Percentiles rank a stretch among this genome's conserved stretches.
phyloP scores from a whole-genome alignment of 2,113 vertebrate species.

The Hydrochoerus hydrochaeris region DNA sequence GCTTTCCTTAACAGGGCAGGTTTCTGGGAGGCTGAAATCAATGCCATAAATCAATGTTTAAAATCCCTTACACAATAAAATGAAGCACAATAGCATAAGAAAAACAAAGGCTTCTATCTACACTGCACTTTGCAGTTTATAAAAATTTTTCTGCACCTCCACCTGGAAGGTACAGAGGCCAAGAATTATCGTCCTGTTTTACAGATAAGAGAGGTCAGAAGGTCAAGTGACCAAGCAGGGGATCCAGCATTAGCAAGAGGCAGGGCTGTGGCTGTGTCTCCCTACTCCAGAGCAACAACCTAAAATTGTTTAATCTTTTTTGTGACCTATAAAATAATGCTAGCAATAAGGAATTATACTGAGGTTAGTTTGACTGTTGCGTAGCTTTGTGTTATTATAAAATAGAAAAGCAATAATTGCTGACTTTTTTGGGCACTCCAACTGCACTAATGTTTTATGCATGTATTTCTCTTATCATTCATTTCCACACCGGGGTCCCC shows the following conservation, averaged over 20 bases:
- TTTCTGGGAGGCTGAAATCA: slow-evolving; percentile 24
- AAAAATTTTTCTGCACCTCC: background rate
- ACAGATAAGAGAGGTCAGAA: background rate
- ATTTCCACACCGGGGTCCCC: background rate
- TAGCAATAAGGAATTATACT: background rate
- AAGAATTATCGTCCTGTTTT: background rate
- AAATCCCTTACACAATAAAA: slow-evolving; percentile 33
- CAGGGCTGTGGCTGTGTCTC: background rate
- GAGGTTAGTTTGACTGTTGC: slow-evolving; percentile 9
- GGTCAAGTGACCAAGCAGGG: background rate
- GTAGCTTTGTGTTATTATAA: slow-evolving; percentile 17
- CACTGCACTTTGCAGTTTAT: background rate
- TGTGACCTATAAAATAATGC: background rate
- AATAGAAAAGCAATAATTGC: slow-evolving; percentile 21
- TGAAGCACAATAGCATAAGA: background rate
- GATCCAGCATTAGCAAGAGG: slow-evolving; percentile 16
- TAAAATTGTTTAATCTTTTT: background rate
- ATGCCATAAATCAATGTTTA: slow-evolving; percentile 24
- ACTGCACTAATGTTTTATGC: background rate
- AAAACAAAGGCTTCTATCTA: background rate
- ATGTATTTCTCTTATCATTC: background rate
- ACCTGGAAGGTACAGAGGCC: background rate
- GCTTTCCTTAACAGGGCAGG: background rate
- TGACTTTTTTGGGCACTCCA: background rate
- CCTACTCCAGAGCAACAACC: background rate